These are phyloP conservation scores for Sphecodes monilicornis DNA, from an alignment of 2,888 invertebrate genomes.

Conservation along the genomic window DNA sequence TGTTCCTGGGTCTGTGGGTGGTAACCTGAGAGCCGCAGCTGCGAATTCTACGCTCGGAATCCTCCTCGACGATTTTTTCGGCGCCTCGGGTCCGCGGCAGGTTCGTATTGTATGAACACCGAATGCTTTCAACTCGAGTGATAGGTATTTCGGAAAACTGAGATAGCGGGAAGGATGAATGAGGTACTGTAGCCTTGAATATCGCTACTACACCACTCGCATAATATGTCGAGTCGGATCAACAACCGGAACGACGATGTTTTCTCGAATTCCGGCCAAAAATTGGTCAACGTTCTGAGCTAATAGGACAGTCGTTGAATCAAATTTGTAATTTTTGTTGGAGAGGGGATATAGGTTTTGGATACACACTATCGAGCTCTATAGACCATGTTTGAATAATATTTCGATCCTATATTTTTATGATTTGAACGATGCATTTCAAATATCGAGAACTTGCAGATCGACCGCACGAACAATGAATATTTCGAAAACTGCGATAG, in stretches of 20 bases:
- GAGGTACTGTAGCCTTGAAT: not conserved
- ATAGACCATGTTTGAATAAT: not conserved
- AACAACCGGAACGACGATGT: not conserved
- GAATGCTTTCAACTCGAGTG: not conserved
- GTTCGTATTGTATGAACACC: not conserved
- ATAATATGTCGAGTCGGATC: not conserved
- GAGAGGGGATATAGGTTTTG: not conserved
- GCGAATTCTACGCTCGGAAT: conserved; percentile 16
- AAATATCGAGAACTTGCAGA: no score
- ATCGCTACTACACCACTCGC: not conserved
- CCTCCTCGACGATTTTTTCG: not conserved
- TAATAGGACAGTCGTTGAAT: fast-evolving
- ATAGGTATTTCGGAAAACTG: not conserved
- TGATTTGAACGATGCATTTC: not conserved
- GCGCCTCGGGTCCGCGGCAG: not conserved
- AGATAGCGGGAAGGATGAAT: not conserved
- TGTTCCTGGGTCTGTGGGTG: conserved; percentile 47
- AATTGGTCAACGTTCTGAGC: not conserved
- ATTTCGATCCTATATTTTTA: conserved; percentile 17
- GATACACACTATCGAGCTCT: not conserved
- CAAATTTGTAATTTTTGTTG: not conserved
- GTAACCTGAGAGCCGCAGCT: conserved; percentile 45
- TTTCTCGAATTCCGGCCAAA: not conserved
- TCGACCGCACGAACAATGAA: no score
- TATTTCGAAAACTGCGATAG: no score